Base-by-base conservation (phyloP, 2,888 invertebrate species). In the Teleogryllus oceanicus region DNA sequence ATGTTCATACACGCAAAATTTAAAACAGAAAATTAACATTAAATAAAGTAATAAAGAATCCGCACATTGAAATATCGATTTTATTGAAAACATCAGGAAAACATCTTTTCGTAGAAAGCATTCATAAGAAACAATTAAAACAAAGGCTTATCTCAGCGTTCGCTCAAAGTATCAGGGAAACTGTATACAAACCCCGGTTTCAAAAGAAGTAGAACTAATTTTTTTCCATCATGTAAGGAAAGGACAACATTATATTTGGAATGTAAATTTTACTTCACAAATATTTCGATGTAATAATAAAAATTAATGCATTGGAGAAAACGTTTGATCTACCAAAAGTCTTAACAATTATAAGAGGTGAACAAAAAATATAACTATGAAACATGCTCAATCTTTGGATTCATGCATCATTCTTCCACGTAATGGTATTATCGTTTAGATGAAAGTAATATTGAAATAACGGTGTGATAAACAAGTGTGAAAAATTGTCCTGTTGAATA, bases 291-390 rank as follows among this genome's bases (percentile, higher is more conserved):
- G 12, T 16, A 13, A 51, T 2, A 51, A 75, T 18, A 18, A 75
- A 75, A 75, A 18, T 75, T 75, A 18, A n/a, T 75, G 75, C 11
- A 75, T 75, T 75, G 75, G n/a, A 11, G n/a, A 18, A 18, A n/a
- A 51, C 11, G 51, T 51, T 51, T 51, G 51, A n/a, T 75, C 75
- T 75, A 75, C 75, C n/a, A n/a, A n/a, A 75, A n/a, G n/a, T 75
- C 75, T 2, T 12, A 75, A 75, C 21, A 75, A 21, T 75, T 75
- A 75, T 21, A 75, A 75, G n/a, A 18, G 11, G 75, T 11, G 11
- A 20, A 75, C 1, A 12, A 18, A 20, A 18, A 75, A 75, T 20
- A n/a, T n/a, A n/a, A 20, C n/a, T 12, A 20, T 75, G 75, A 20
- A 21, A 75, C n/a, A 21, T 20, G 21, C 1, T 21, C 21, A 21